Conservation (phyloP, 2,888 invertebrate species). For the Rhingia rostrata region DNA sequence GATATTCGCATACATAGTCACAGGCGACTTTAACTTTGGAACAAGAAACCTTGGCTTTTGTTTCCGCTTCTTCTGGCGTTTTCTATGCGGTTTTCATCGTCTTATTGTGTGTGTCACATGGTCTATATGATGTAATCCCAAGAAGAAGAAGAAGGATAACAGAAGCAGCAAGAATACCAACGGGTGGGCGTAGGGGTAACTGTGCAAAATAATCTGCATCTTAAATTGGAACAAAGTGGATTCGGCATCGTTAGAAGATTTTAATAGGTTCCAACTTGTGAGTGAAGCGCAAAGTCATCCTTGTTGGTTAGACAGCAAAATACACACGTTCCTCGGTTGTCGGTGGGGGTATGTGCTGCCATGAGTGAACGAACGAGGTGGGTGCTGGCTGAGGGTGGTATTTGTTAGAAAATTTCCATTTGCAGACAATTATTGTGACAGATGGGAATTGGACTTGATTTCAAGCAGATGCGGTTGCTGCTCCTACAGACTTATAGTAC, state of each 20-base stretch:
- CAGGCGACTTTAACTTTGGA: slow-evolving; percentile 42
- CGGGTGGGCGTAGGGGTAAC: neutral
- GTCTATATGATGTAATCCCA: slow-evolving; percentile 27
- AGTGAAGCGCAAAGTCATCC: slow-evolving; percentile 18
- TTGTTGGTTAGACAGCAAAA: slow-evolving; percentile 38
- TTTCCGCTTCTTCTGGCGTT: slow-evolving; percentile 51
- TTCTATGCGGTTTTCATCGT: slow-evolving; percentile 29
- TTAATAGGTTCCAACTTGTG: slow-evolving; percentile 66
- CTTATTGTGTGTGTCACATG: slow-evolving; percentile 42
- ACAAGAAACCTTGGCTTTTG: slow-evolving; percentile 63
- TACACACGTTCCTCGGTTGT: slow-evolving; percentile 22
- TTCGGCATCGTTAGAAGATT: slow-evolving; percentile 64
- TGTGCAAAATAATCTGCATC: slow-evolving; percentile 62
- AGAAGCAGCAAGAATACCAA: slow-evolving; percentile 16
- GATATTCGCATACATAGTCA: slow-evolving; percentile 5
- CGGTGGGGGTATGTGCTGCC: neutral
- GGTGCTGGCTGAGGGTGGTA: slow-evolving; percentile 1
- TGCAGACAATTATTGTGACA: slow-evolving; percentile 73
- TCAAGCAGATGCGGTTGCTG: slow-evolving; percentile 62
- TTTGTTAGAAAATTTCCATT: slow-evolving; percentile 70
- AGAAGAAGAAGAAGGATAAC: slow-evolving; percentile 43
- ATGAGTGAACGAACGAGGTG: neutral
- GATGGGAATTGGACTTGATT: slow-evolving; percentile 73
- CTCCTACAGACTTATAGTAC: neutral
- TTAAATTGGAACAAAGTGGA: slow-evolving; percentile 72